Percentiles rank a stretch among this genome's conserved stretches.
Evolutionary conservation across 2,888 invertebrate genomes (phyloP).

Genomic region (Dexiosoma caninum): DNA sequence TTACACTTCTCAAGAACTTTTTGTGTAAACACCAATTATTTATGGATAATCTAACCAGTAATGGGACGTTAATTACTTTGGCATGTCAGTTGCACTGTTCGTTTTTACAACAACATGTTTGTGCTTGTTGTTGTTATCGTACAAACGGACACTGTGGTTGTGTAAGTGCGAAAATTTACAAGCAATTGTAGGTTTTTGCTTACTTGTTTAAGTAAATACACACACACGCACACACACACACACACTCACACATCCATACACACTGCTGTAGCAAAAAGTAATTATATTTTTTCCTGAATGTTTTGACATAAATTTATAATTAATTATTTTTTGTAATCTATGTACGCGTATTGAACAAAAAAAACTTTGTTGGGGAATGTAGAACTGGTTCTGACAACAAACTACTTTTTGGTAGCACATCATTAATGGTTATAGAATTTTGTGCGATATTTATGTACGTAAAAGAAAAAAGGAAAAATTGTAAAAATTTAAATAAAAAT

Average conservation of each 20-base stretch:
- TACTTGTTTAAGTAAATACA: not conserved
- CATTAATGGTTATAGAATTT: not conserved
- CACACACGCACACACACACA: not conserved
- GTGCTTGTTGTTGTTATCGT: conserved; percentile 5
- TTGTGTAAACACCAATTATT: conserved; percentile 73
- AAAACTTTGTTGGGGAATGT: not conserved
- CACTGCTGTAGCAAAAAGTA: conserved; percentile 39
- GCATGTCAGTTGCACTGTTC: conserved; percentile 69
- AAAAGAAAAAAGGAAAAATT: too few relatives aligned
- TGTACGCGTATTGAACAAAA: not conserved
- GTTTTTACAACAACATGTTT: not conserved
- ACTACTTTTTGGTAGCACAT: not conserved
- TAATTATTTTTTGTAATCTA: conserved; percentile 50
- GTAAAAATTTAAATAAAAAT: too few relatives aligned
- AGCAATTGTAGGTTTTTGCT: conserved; percentile 50
- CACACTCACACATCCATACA: too few relatives aligned
- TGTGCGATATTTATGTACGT: too few relatives aligned
- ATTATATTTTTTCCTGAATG: conserved; percentile 49
- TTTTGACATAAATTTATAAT: conserved; percentile 62
- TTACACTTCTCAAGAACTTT: conserved; percentile 32
- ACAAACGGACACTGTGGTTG: not conserved
- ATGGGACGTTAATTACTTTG: conserved; percentile 77
- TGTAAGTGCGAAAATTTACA: conserved; percentile 53
- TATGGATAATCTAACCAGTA: conserved; percentile 77
- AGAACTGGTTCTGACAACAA: conserved; percentile 1